A percentile compares a stretch with the other conserved stretches of the same genome.
phyloP scores from a whole-genome alignment of 2,797 vertebrate genomes.

The Phoebastria nigripes region DNA sequence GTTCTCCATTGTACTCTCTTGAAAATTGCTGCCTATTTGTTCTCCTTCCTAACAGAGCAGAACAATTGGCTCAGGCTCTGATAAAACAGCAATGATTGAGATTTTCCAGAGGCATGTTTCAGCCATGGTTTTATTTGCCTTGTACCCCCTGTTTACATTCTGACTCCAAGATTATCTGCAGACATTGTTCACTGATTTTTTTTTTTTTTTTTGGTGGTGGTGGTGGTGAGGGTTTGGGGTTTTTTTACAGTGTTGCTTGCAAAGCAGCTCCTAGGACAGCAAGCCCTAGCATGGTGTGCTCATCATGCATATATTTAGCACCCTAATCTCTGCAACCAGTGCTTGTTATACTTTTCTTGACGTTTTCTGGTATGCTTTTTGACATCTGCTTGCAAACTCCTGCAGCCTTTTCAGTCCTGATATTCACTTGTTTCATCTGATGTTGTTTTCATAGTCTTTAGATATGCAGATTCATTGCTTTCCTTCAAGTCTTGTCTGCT shows the following conservation, averaged over 20 bases:
- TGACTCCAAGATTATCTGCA: constrained; percentile 38
- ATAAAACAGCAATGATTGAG: neutral
- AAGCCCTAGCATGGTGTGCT: neutral
- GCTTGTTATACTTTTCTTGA: constrained; percentile 72
- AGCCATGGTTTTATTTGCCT: constrained; percentile 14
- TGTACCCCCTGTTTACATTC: neutral
- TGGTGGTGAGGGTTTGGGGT: neutral
- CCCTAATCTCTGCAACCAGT: constrained; percentile 64
- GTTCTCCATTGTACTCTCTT: neutral
- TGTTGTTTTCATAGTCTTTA: constrained; percentile 60
- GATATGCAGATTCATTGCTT: constrained; percentile 61
- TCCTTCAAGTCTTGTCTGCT: constrained; percentile 35
- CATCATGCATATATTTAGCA: constrained; percentile 68
- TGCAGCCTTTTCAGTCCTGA: constrained; percentile 72
- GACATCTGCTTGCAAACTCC: constrained; percentile 74
- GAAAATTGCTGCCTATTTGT: neutral
- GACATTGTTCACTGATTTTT: neutral
- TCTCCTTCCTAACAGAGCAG: neutral
- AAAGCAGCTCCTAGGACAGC: constrained; percentile 36
- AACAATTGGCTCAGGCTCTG: neutral
- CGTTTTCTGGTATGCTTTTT: constrained; percentile 70
- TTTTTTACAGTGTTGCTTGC: neutral
- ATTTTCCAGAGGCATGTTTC: neutral
- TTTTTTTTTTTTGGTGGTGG: neutral
- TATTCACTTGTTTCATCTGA: constrained; percentile 68